Evolutionary conservation across 2,113 vertebrate species (phyloP), one percentile per base, ranked within the genome.

Genomic region (Pycnonotus jocosus): DNA sequence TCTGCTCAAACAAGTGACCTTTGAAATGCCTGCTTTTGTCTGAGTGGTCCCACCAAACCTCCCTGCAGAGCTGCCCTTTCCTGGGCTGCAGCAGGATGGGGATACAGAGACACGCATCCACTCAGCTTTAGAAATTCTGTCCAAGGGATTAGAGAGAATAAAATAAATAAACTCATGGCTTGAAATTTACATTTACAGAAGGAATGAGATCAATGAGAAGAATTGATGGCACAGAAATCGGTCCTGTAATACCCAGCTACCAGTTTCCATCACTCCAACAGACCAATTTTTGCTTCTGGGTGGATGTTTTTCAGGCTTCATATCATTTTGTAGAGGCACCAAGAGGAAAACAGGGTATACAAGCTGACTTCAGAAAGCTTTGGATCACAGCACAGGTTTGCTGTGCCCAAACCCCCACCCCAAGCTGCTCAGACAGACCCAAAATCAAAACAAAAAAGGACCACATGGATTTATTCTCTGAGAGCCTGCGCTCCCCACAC

Each of bases 401-500:
- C 25, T 33, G 51, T 1, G 1, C n/a, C 38, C 23, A 81, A 40
- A 8, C 0, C 11, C 11, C 28, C 13, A 18, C 3, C 11, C 31
- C 21, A 27, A 10, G 7, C 35, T 60, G 62, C 24, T 61, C 60
- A 69, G 22, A 40, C 7, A 24, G 15, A 51, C 4, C 2, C 50
- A 64, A 42, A 61, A 17, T 21, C 44, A 7, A 68, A 12, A 6
- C 12, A 45, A 25, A 48, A 66, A 30, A 11, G 30, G 30, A 33
- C 21, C 10, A 21, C 4, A 3, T 1, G 2, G 35, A 3, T 54
- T 38, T 35, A 5, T 23, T 57, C 45, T 27, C 53, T 18, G 16
- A 4, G 11, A 15, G n/a, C n/a, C 53, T 83, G 24, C 33, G 23
- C 33, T 40, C 12, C 10, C 22, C 37, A 37, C 7, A 70, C 4